Conservation (phyloP, 1,140 invertebrate species). For the Leptonema lineaticorne region DNA sequence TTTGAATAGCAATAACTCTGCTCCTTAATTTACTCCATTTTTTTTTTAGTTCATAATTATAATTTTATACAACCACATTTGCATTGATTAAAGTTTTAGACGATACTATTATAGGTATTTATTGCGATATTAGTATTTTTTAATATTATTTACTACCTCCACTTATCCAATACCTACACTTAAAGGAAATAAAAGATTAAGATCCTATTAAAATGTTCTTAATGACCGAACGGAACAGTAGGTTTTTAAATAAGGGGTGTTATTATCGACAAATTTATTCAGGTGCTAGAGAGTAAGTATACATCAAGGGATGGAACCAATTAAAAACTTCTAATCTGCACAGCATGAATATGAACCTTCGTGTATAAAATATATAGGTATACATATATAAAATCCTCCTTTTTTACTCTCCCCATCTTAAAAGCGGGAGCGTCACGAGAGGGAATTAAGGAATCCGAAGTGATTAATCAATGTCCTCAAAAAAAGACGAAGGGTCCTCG, state of each 20-base stretch:
- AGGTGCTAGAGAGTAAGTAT: constrained; percentile 1
- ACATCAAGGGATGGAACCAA: constrained; percentile 36
- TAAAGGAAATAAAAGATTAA: too few species aligned
- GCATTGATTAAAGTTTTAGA: too few species aligned
- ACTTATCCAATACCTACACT: too few species aligned
- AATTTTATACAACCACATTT: too few species aligned
- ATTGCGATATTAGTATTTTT: too few species aligned
- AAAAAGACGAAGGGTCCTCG: constrained; percentile 17
- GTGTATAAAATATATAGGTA: neutral
- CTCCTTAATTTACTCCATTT: neutral
- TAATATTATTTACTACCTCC: too few species aligned
- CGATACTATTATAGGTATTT: too few species aligned
- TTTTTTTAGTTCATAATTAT: too few species aligned
- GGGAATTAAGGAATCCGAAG: constrained; percentile 24
- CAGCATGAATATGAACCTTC: constrained; percentile 12
- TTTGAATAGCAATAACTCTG: constrained; percentile 59
- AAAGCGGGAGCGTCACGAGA: constrained; percentile 12
- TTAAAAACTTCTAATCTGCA: constrained; percentile 42
- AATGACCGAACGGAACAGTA: constrained; percentile 9
- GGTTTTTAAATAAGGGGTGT: constrained; percentile 28
- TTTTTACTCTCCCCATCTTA: constrained; percentile 1
- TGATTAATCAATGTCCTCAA: constrained; percentile 37
- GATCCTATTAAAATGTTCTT: constrained; percentile 12
- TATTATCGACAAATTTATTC: constrained; percentile 41
- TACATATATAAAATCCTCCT: neutral